Percentiles rank a stretch among this genome's conserved stretches.
Conservation (phyloP, 2,113 vertebrate species). For the Hippocampus mohnikei region DNA sequence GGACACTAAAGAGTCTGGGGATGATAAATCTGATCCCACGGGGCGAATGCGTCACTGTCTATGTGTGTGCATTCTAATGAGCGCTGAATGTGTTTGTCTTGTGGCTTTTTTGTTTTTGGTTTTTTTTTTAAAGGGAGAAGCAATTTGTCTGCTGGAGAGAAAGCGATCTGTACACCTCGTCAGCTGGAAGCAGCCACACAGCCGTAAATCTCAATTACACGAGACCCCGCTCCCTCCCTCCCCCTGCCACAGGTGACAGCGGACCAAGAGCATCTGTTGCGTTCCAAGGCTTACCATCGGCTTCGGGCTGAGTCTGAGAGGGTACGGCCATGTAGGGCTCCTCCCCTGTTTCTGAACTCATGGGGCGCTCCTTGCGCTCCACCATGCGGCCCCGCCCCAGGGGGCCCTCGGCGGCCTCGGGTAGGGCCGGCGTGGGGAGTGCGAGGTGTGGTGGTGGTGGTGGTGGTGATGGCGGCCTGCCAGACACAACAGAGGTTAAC, state of each 20-base stretch:
- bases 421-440: slow-evolving; percentile 84
- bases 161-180: slow-evolving; percentile 51
- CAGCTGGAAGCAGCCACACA: slow-evolving; percentile 87
- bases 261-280: slow-evolving; percentile 59
- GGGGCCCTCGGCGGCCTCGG: slow-evolving; percentile 76
- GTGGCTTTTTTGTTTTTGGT: background rate
- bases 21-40: slow-evolving; percentile 65
- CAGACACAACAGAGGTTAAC: slow-evolving; percentile 79
- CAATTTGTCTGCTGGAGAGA: slow-evolving; percentile 55
- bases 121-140: slow-evolving; percentile 33
- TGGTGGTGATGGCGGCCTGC: slow-evolving; percentile 80
- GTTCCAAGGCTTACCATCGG: slow-evolving; percentile 99
- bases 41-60: slow-evolving; percentile 5
- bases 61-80: slow-evolving; percentile 23
- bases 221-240: slow-evolving; percentile 25
- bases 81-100: slow-evolving; percentile 11
- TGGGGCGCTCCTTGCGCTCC: slow-evolving; percentile 84
- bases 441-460: slow-evolving; percentile 78
- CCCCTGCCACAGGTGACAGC: slow-evolving; percentile 72
- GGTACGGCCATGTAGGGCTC: slow-evolving; percentile 91
- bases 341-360: slow-evolving; percentile 89
- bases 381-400: slow-evolving; percentile 86
- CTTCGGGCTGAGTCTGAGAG: slow-evolving; percentile 93
- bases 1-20: slow-evolving; percentile 55
- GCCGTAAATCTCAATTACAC: slow-evolving; percentile 67